Base-by-base conservation (phyloP, 2,888 invertebrate species). In the Crossocerus cetratus region DNA sequence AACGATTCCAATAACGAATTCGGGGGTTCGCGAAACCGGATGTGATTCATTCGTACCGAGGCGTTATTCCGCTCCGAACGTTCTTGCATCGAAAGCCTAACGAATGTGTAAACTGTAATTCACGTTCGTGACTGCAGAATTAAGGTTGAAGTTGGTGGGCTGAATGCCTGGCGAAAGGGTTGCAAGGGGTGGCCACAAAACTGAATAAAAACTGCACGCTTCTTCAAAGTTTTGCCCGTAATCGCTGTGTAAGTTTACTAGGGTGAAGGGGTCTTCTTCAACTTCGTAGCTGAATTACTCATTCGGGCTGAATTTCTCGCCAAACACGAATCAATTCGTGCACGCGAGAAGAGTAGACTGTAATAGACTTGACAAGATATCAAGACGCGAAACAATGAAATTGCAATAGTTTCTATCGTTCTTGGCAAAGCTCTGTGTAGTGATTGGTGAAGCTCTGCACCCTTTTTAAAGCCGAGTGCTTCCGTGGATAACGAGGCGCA, bases 1-100 rank as follows among this genome's bases (percentile, higher is more conserved):
- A 32, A 32, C n/a, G n/a, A n/a, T n/a, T n/a, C n/a, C n/a, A n/a
- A n/a, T n/a, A n/a, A 63, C 55, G 63, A 70, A 53, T 57, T 59
- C 5, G 20, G 60, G n/a, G 56, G 58, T 62, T 44, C 69, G 65
- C 49, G 65, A 18, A 49, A 72, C 78, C 81, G 82, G 81, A 84
- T 78, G 86, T 84, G 83, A 84, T 84, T 83, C 84, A 83, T 73
- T 63, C 54, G 13, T 18, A 18, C 2, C 14, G 55, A 59, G n/a
- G 23, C 54, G 66, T 55, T 18, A 54, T 42, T 72, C 59, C 64
- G 32, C 55, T 60, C 54, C 23, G 42, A 45, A 53, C 54, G 60
- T 59, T 59, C 60, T 32, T 64, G 59, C 14, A 8, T 44, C 56
- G 58, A 64, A 69, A 63, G 44, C 57, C 45, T 44, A 62, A 54